Percentiles rank a stretch among this genome's conserved stretches.
phyloP scores from a whole-genome alignment of 1,140 invertebrate species.

The Solen grandis region DNA sequence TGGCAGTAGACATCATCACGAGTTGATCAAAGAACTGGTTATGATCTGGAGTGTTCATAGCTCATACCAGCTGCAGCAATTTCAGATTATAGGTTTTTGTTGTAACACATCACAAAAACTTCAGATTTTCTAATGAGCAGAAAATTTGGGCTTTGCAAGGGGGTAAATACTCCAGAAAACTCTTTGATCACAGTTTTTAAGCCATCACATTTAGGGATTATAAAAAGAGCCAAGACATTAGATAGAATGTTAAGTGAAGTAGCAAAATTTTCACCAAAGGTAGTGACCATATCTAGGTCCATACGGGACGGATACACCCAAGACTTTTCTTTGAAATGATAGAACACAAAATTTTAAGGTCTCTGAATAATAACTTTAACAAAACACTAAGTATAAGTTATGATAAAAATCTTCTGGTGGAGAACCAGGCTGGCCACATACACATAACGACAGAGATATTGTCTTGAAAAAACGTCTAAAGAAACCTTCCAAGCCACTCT shows the following conservation, averaged over 20 bases:
- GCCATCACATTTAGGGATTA: constrained; percentile 45
- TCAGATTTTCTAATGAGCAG: constrained; percentile 10
- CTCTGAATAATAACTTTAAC: constrained; percentile 36
- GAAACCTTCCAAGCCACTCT: too few relatives aligned
- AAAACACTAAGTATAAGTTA: constrained; percentile 51
- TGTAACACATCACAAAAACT: constrained; percentile 55
- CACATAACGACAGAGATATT: constrained; percentile 40
- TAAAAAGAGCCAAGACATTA: constrained; percentile 30
- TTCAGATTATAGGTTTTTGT: constrained; percentile 64
- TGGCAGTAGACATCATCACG: background rate
- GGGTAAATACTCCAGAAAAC: constrained; percentile 57
- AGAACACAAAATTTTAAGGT: constrained; percentile 61
- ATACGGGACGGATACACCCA: constrained; percentile 75
- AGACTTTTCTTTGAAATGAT: constrained; percentile 63
- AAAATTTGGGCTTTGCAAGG: constrained; percentile 59
- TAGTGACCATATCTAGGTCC: constrained; percentile 69
- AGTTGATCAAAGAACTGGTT: constrained; percentile 28
- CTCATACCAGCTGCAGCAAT: constrained; percentile 39
- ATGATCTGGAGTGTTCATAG: constrained; percentile 12
- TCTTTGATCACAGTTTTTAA: constrained; percentile 39
- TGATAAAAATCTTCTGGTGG: constrained; percentile 71
- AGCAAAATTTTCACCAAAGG: constrained; percentile 12
- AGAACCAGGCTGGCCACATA: constrained; percentile 65
- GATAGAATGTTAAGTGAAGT: constrained; percentile 40
- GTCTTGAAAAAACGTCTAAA: too few relatives aligned